Percentiles rank a stretch among this genome's conserved stretches.
These are phyloP conservation scores for Drosophila algonquin DNA, from an alignment of 2,888 invertebrate genomes.

Conservation along the genomic window DNA sequence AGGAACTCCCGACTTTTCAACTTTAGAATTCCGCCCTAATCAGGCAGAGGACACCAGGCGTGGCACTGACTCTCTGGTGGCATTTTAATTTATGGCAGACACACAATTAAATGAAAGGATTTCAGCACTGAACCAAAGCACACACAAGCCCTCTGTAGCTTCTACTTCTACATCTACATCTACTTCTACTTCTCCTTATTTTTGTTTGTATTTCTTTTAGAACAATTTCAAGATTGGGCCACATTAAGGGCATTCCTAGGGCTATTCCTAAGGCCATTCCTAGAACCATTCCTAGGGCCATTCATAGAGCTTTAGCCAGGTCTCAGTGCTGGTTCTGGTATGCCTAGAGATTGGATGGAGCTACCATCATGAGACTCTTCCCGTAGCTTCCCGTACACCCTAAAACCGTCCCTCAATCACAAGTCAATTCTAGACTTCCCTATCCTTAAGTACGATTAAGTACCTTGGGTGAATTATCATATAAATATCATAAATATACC, in stretches of 20 bases:
- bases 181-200: neutral
- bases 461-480: constrained; percentile 29
- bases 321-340: neutral
- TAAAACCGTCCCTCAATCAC: neutral
- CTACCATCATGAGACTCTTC: neutral
- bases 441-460: constrained; percentile 19
- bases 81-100: constrained; percentile 56
- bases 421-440: constrained; percentile 4
- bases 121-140: no score
- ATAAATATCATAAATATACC: constrained; percentile 11
- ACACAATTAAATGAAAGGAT: constrained; percentile 51
- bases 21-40: constrained; percentile 51
- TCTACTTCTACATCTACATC: no score
- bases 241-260: constrained; percentile 12
- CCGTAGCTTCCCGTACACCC: no score
- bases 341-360: neutral
- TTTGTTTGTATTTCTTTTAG: constrained; percentile 9
- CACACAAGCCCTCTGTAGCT: constrained; percentile 1
- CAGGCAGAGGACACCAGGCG: constrained; percentile 29
- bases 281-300: no score
- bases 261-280: constrained; percentile 25
- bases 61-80: constrained; percentile 18
- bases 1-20: constrained; percentile 15
- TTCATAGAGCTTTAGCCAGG: constrained; percentile 6
- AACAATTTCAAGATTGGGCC: constrained; percentile 46